phyloP scores from a whole-genome alignment of 2,113 vertebrate genomes.

The Lathamus discolor region DNA sequence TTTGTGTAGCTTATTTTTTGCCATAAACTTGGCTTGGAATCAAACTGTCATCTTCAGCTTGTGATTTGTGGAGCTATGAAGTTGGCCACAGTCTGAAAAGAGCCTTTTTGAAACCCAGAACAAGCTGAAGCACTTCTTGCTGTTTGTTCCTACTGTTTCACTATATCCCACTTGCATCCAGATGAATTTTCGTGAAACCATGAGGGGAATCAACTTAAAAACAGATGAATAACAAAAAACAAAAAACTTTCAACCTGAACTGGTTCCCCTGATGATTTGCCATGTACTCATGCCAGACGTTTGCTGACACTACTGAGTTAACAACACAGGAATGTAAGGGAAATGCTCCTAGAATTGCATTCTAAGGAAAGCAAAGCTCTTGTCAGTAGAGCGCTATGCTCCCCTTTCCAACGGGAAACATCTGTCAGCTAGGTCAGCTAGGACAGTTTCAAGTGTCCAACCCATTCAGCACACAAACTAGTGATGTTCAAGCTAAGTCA shows the following conservation, averaged over 20 bases:
- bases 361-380: background rate
- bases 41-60: background rate
- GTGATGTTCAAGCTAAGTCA: background rate
- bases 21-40: background rate
- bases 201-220: background rate
- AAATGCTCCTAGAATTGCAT: background rate
- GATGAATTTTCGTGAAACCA: background rate
- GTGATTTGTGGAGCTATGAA: accelerated
- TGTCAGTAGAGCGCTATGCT: background rate
- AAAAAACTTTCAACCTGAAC: background rate
- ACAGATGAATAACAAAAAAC: background rate
- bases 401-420: background rate
- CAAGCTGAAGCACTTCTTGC: background rate
- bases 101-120: background rate
- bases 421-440: background rate
- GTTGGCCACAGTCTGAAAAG: background rate
- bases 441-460: background rate
- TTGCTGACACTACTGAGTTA: background rate
- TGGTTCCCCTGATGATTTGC: background rate
- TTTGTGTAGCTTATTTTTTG: background rate
- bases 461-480: background rate
- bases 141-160: background rate
- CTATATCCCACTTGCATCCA: background rate
- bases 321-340: background rate
- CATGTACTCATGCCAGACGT: background rate